Percentiles rank a stretch among this genome's conserved stretches.
Conservation (phyloP, 2,113 vertebrate genomes). For the Grammomys surdaster region DNA sequence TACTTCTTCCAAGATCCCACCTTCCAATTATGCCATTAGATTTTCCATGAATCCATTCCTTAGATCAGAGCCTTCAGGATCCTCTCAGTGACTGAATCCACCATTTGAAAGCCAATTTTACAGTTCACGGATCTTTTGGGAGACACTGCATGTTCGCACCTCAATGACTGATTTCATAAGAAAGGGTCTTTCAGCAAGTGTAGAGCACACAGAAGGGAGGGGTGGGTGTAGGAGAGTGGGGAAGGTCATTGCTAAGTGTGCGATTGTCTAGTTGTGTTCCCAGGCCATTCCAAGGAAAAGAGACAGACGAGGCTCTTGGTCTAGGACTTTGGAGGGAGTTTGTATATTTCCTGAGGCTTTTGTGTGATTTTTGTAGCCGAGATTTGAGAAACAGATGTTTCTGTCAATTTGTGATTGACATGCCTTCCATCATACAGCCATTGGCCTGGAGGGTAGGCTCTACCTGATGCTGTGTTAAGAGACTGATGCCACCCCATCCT, state of each 20-base stretch:
- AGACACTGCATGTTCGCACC: background rate
- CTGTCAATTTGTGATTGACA: background rate
- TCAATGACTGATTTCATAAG: background rate
- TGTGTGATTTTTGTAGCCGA: background rate
- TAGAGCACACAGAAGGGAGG: background rate
- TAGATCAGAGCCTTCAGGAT: background rate
- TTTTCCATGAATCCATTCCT: background rate
- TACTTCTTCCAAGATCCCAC: background rate
- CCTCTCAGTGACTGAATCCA: background rate
- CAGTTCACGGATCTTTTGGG: background rate
- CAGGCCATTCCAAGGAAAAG: background rate
- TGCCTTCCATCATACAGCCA: background rate
- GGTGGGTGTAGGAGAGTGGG: background rate
- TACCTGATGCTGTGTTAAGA: background rate
- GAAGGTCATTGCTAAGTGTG: background rate
- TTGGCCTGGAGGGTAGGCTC: background rate
- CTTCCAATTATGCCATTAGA: background rate
- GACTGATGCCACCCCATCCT: background rate
- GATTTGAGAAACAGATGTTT: conserved; percentile 10
- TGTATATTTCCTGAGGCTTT: background rate
- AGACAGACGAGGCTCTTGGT: background rate
- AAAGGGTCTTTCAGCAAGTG: background rate
- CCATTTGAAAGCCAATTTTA: background rate
- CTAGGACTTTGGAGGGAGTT: background rate
- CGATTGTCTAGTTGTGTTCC: background rate